Evolutionary conservation across 2,888 invertebrate genomes (phyloP).

Genomic region (Protophormia terraenovae): DNA sequence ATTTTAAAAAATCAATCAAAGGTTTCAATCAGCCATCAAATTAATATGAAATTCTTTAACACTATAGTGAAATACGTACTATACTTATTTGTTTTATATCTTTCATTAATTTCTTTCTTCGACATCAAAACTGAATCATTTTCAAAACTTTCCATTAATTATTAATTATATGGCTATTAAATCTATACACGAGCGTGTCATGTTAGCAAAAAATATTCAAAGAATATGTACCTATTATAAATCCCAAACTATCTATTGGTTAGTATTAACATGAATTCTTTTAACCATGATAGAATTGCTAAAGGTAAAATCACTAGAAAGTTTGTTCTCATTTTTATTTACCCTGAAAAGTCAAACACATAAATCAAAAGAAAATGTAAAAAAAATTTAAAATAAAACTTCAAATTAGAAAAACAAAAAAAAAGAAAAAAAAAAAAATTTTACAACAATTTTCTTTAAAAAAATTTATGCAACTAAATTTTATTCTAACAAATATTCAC

Average conservation of each 20-base stretch:
- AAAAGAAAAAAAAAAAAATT: no score
- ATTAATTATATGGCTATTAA: constrained; percentile 4
- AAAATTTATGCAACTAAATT: no score
- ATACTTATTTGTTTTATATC: neutral
- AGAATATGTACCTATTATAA: neutral
- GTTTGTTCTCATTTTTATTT: no score
- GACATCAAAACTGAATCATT: neutral
- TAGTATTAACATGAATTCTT: neutral
- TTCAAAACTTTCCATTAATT: neutral
- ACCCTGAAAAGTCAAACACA: no score
- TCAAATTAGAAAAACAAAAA: no score
- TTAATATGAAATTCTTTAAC: neutral
- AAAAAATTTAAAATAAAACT: no score
- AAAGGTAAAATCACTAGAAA: no score
- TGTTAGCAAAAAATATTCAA: neutral
- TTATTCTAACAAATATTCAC: no score
- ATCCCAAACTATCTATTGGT: neutral
- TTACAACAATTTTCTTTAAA: no score
- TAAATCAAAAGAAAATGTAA: no score
- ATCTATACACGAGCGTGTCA: neutral
- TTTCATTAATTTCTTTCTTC: neutral
- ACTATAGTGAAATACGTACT: neutral
- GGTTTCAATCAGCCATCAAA: neutral
- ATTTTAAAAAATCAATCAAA: neutral
- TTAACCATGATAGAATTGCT: no score